Percentiles rank a stretch among this genome's conserved stretches.
Conservation (phyloP, 2,888 invertebrate species). For the Meiosimyza decipiens region DNA sequence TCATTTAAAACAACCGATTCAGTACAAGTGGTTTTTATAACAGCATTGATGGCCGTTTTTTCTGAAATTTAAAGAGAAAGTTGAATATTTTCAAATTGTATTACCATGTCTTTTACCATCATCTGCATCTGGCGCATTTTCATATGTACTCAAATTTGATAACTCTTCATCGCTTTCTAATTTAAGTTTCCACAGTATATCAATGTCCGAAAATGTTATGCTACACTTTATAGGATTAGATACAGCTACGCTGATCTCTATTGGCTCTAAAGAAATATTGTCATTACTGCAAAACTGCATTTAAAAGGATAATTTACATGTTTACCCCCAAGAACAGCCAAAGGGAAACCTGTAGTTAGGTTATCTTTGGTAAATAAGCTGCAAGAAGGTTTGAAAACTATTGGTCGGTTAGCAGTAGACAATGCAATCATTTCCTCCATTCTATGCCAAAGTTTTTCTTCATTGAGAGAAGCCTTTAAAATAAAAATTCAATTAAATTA, state of each 20-base stretch:
- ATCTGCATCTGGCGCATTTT: slow-evolving; percentile 53
- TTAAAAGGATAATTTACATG: slow-evolving; percentile 36
- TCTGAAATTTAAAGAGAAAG: slow-evolving; percentile 41
- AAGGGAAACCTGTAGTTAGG: slow-evolving; percentile 74
- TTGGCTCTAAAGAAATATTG: slow-evolving; percentile 73
- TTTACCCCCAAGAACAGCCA: slow-evolving; percentile 78
- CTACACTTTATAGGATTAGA: slow-evolving; percentile 73
- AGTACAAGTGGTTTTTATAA: slow-evolving; percentile 59
- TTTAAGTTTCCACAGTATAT: slow-evolving; percentile 64
- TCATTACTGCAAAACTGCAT: slow-evolving; percentile 16
- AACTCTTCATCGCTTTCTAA: slow-evolving; percentile 64
- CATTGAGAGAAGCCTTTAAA: slow-evolving; percentile 59
- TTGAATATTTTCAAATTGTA: not conserved
- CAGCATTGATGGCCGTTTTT: slow-evolving; percentile 57
- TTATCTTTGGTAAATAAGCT: slow-evolving; percentile 78
- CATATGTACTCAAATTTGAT: slow-evolving; percentile 65
- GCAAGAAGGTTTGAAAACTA: slow-evolving; percentile 83
- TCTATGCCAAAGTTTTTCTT: slow-evolving; percentile 74
- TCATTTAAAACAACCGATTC: slow-evolving; percentile 60
- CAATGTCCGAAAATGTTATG: slow-evolving; percentile 62
- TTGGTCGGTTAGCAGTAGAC: slow-evolving; percentile 74
- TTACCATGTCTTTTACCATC: slow-evolving; percentile 37
- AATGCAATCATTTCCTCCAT: slow-evolving; percentile 82
- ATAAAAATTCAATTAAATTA: not conserved
- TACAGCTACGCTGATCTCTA: slow-evolving; percentile 74